A percentile compares a stretch with the other conserved stretches of the same genome.
Evolutionary conservation across 2,888 invertebrate species (phyloP).

Genomic region (Drosophila flavopinicola): DNA sequence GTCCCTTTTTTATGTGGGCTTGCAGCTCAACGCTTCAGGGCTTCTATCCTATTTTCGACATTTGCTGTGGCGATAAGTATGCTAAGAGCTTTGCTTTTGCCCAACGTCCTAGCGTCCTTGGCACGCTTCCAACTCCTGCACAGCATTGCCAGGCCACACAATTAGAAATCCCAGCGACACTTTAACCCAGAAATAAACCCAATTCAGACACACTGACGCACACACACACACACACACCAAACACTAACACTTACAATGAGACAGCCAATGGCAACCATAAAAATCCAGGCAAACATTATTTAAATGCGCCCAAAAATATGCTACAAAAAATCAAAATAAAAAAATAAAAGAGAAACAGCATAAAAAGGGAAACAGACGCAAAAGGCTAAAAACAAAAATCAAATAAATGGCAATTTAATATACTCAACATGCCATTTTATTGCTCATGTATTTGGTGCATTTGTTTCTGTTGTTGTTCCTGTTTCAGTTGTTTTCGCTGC

Average conservation of each 20-base stretch:
- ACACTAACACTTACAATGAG: slow-evolving; percentile 5
- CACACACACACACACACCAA: not conserved
- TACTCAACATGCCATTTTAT: slow-evolving; percentile 72
- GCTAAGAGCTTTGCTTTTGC: slow-evolving; percentile 38
- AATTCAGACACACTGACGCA: slow-evolving; percentile 35
- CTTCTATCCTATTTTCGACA: slow-evolving; percentile 38
- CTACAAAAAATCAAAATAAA: slow-evolving; percentile 34
- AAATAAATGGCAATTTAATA: slow-evolving; percentile 79
- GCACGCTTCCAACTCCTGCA: slow-evolving; percentile 45
- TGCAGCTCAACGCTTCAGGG: slow-evolving; percentile 31
- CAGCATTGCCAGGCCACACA: slow-evolving; percentile 42
- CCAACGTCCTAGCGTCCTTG: slow-evolving; percentile 41
- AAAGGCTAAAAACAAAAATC: slow-evolving; percentile 64
- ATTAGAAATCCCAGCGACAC: slow-evolving; percentile 55
- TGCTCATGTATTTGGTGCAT: slow-evolving; percentile 31
- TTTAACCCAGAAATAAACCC: slow-evolving; percentile 56
- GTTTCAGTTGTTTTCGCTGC: slow-evolving; percentile 20
- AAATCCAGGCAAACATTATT: slow-evolving; percentile 69
- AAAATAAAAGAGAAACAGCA: not conserved
- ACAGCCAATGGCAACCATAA: slow-evolving; percentile 53
- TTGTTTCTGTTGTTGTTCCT: slow-evolving; percentile 35
- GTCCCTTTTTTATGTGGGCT: slow-evolving; percentile 1
- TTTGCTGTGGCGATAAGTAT: slow-evolving; percentile 50
- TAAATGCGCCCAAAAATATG: slow-evolving; percentile 70
- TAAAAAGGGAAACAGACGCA: slow-evolving; percentile 16